Conservation (phyloP, 2,797 vertebrate genomes). For the Microctenopoma stevenorrisi region DNA sequence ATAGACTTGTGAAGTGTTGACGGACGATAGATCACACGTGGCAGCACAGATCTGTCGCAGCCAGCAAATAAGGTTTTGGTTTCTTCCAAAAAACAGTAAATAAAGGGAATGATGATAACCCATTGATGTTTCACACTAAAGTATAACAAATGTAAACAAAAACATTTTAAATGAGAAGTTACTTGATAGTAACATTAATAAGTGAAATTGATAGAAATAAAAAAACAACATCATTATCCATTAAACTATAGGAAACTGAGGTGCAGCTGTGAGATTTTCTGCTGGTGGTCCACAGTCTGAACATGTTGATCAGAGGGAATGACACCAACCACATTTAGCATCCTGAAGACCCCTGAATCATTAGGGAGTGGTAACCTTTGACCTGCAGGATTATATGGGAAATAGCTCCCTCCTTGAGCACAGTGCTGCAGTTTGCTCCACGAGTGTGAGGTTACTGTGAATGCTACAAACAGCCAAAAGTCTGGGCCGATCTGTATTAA, state of each 20-base stretch:
- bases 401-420: constrained; percentile 31
- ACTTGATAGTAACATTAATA: not conserved
- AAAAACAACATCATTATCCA: not conserved
- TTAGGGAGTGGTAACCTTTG: constrained; percentile 56
- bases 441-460: constrained; percentile 25
- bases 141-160: no score
- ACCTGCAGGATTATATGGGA: constrained; percentile 40
- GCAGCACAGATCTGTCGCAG: not conserved
- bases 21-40: not conserved
- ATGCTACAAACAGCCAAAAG: constrained; percentile 33
- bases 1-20: not conserved
- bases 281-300: constrained; percentile 44
- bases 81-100: not conserved
- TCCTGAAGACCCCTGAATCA: constrained; percentile 39
- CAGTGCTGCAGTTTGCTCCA: constrained; percentile 42
- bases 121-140: not conserved
- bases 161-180: not conserved
- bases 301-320: constrained; percentile 22
- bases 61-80: not conserved
- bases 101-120: not conserved
- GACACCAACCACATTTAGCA: constrained; percentile 34
- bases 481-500: constrained; percentile 40
- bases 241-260: not conserved
- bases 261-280: constrained; percentile 8
- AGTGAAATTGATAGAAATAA: not conserved